Conservation (phyloP, 1,140 invertebrate species). For the Philopotamus ludificatus region DNA sequence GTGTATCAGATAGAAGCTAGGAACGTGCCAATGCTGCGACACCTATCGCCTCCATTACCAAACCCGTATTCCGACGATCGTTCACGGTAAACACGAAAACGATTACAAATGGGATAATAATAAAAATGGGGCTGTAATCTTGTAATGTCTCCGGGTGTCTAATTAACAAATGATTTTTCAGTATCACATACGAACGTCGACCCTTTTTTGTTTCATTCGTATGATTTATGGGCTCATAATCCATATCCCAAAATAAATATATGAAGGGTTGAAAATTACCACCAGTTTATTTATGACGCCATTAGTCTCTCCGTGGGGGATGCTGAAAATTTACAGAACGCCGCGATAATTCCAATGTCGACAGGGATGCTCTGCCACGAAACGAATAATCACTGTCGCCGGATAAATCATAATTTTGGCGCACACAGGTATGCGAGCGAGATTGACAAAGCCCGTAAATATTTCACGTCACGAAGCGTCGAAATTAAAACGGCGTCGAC, state of each 20-base stretch:
- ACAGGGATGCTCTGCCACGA: neutral
- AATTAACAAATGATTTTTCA: no score
- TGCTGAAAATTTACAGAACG: neutral
- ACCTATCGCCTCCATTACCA: no score
- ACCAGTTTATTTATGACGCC: constrained; percentile 30
- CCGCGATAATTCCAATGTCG: neutral
- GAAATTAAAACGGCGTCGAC: constrained; percentile 15
- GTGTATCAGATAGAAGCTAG: neutral
- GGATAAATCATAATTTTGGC: no score
- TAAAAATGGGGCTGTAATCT: no score
- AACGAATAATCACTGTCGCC: constrained; percentile 6
- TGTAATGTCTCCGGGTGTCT: no score
- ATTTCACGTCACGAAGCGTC: constrained; percentile 2
- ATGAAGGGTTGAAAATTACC: constrained; percentile 35
- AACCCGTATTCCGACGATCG: no score
- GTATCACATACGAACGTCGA: no score
- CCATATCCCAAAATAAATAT: constrained; percentile 26
- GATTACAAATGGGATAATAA: no score
- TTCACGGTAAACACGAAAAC: no score
- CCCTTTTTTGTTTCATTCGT: neutral
- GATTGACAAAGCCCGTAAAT: no score
- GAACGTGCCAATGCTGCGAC: neutral
- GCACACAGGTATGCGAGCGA: no score
- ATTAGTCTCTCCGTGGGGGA: constrained; percentile 22
- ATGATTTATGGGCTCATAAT: constrained; percentile 19